Conservation (phyloP, 2,888 invertebrate genomes). For the Limnephilus marmoratus region DNA sequence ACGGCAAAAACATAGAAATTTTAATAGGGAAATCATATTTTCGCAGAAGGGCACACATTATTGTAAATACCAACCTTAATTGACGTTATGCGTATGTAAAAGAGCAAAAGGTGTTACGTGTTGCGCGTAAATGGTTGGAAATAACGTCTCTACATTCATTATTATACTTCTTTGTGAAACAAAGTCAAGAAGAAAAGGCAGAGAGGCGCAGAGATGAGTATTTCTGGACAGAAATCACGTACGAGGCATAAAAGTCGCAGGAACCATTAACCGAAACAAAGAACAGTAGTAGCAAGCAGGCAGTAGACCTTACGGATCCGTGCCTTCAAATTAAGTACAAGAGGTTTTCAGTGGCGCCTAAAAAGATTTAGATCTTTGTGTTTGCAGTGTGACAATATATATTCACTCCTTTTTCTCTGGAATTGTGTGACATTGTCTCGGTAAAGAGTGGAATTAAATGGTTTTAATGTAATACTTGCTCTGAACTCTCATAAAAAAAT, state of each 20-base stretch:
- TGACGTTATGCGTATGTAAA: not conserved
- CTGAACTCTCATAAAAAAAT: not conserved
- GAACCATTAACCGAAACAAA: constrained; percentile 50
- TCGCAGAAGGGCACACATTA: not conserved
- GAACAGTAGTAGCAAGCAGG: constrained; percentile 22
- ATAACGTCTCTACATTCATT: not conserved
- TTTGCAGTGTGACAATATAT: constrained; percentile 34
- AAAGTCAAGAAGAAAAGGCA: constrained; percentile 17
- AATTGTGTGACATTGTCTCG: not conserved
- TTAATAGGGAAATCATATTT: not conserved
- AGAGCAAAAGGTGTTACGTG: not conserved
- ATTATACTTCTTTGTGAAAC: not conserved
- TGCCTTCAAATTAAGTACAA: constrained; percentile 59
- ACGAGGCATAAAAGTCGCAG: constrained; percentile 46
- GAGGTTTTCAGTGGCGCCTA: constrained; percentile 45
- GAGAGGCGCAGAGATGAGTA: not conserved
- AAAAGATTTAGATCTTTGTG: constrained; percentile 26
- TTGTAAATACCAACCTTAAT: not conserved
- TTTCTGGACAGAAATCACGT: constrained; percentile 39
- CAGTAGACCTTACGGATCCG: constrained; percentile 25
- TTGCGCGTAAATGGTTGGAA: not conserved
- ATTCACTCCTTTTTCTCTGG: not conserved
- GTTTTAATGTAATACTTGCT: not conserved
- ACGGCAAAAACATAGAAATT: not conserved
- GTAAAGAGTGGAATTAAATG: not conserved